Evolutionary conservation across 2,113 vertebrate species (phyloP).

Genomic region (Pelvicachromis taeniatus): DNA sequence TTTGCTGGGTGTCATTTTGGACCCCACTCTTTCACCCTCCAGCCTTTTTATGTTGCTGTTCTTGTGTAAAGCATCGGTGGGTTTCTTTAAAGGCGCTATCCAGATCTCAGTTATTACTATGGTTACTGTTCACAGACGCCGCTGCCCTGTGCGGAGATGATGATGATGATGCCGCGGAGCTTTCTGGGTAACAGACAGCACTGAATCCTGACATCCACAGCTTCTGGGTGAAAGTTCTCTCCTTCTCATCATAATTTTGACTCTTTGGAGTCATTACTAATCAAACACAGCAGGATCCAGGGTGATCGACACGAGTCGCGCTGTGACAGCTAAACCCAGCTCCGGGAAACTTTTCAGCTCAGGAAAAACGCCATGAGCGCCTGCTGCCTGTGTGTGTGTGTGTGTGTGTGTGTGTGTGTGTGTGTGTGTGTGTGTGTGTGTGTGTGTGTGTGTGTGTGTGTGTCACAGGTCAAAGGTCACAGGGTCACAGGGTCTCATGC

Average conservation of each 20-base stretch:
- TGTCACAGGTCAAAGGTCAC: not conserved
- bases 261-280: not conserved
- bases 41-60: not conserved
- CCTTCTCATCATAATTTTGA: not conserved
- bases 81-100: not conserved
- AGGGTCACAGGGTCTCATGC: not conserved
- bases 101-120: not conserved
- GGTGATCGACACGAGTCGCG: not conserved
- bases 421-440: not conserved
- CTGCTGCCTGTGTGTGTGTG: not conserved
- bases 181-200: not conserved
- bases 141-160: not conserved
- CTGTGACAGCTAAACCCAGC: no score
- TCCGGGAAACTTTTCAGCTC: not conserved
- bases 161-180: no score
- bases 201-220: not conserved
- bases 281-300: not conserved
- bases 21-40: not conserved
- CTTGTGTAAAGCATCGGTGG: not conserved
- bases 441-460: not conserved
- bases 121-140: not conserved
- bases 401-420: not conserved
- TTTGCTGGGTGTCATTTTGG: no score
- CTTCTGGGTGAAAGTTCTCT: not conserved
- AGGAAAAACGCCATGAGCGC: fast-evolving